Percentiles rank a stretch among this genome's conserved stretches.
These are phyloP conservation scores for Gephyroberyx darwinii DNA, from an alignment of 2,797 vertebrate species.

Conservation along the genomic window DNA sequence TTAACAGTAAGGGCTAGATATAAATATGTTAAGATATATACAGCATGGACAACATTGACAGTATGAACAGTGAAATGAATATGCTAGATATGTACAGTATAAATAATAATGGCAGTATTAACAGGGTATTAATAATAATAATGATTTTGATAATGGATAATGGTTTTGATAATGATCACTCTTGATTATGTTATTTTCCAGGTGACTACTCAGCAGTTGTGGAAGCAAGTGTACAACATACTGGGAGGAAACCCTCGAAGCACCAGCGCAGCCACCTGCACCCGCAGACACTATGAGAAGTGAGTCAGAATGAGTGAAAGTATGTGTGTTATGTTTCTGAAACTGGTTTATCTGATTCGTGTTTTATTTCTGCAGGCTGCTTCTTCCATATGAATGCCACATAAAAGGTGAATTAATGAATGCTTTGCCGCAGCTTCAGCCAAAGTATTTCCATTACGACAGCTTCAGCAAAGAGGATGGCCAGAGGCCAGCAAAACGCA, in stretches of 20 bases:
- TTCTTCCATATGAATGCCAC: slow-evolving; percentile 81
- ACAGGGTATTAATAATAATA: too few relatives aligned
- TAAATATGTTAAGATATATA: too few relatives aligned
- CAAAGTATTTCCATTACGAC: slow-evolving; percentile 28
- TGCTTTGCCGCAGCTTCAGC: slow-evolving; percentile 28
- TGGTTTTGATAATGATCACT: neutral
- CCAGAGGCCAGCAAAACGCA: slow-evolving; percentile 56
- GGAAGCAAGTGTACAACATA: slow-evolving; percentile 85
- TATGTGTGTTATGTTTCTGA: neutral
- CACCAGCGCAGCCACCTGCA: slow-evolving; percentile 85
- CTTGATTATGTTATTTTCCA: slow-evolving; percentile 28
- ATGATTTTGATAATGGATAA: too few relatives aligned
- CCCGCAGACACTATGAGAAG: slow-evolving; percentile 85
- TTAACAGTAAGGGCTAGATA: too few relatives aligned
- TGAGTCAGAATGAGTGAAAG: slow-evolving; percentile 32
- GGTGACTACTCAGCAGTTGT: slow-evolving; percentile 83
- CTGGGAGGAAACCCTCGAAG: slow-evolving; percentile 84
- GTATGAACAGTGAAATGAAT: too few relatives aligned
- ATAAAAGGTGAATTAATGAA: slow-evolving; percentile 62
- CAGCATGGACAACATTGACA: too few relatives aligned
- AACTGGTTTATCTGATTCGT: neutral
- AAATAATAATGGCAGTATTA: too few relatives aligned
- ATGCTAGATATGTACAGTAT: too few relatives aligned
- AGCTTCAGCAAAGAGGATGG: slow-evolving; percentile 30
- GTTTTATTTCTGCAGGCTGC: slow-evolving; percentile 64